Evolutionary conservation across 35 echinoderm and acorn worm genomes (phyloP).

Genomic region (Apostichopus parvimensis): DNA sequence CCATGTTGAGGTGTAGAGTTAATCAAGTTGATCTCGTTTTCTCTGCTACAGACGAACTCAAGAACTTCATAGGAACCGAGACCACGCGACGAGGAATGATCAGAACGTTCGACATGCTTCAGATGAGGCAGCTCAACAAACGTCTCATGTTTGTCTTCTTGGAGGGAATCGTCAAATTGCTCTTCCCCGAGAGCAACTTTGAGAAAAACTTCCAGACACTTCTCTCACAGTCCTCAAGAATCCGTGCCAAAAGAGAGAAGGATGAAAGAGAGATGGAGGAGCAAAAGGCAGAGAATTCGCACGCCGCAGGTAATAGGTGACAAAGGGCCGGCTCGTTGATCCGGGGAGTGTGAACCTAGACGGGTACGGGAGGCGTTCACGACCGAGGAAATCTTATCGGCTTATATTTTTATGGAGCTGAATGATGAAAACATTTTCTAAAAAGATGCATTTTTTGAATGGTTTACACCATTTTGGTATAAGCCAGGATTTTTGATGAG

Average conservation of each 20-base stretch:
- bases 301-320: background rate
- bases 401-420: no score
- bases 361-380: background rate
- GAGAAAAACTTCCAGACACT: slow-evolving; percentile 76
- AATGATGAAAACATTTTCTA: no score
- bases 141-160: slow-evolving; percentile 80
- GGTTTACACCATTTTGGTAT: no score
- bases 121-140: slow-evolving; percentile 83
- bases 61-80: slow-evolving; percentile 96
- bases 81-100: slow-evolving; percentile 87
- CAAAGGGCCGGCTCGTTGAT: background rate
- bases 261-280: slow-evolving; percentile 20
- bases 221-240: slow-evolving; percentile 83
- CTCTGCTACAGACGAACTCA: slow-evolving; percentile 80
- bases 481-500: no score
- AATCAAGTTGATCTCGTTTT: background rate
- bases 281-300: background rate
- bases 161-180: slow-evolving; percentile 75
- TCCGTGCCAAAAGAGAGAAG: slow-evolving; percentile 76
- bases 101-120: slow-evolving; percentile 91
- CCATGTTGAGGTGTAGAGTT: no score
- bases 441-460: no score
- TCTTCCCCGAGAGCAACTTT: slow-evolving; percentile 85
- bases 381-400: background rate
- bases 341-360: background rate